A percentile compares a stretch with the other conserved stretches of the same genome.
Evolutionary conservation across 1,140 invertebrate species (phyloP).

Genomic region (Monochamus saltuarius): DNA sequence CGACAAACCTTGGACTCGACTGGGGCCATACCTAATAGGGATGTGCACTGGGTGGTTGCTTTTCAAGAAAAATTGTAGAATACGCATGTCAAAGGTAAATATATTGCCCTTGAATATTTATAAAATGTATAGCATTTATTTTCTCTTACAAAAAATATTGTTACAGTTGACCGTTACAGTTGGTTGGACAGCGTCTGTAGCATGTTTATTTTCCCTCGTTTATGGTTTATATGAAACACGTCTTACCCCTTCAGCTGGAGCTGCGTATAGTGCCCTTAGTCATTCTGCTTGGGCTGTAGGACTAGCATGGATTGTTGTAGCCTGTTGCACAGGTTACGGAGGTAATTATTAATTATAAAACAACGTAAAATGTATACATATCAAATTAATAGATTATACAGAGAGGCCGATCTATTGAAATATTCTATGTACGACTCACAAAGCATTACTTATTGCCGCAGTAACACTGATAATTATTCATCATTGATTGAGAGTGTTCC

Average conservation of each 20-base stretch:
- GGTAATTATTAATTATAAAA: slow-evolving; percentile 54
- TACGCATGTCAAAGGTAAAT: slow-evolving; percentile 72
- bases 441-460: too few species aligned
- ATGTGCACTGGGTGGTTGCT: slow-evolving; percentile 81
- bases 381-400: too few species aligned
- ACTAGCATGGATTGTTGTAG: slow-evolving; percentile 83
- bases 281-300: slow-evolving; percentile 82
- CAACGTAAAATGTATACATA: background rate
- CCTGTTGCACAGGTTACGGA: slow-evolving; percentile 85
- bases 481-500: too few species aligned
- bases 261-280: slow-evolving; percentile 80
- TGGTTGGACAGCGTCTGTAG: slow-evolving; percentile 68
- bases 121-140: slow-evolving; percentile 5
- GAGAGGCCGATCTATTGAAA: too few species aligned
- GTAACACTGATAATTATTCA: too few species aligned
- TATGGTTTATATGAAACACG: slow-evolving; percentile 75
- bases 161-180: slow-evolving; percentile 62
- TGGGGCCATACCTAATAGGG: slow-evolving; percentile 79
- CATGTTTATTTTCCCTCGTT: slow-evolving; percentile 67
- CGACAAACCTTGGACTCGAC: slow-evolving; percentile 82
- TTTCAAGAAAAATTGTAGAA: slow-evolving; percentile 79
- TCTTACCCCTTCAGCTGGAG: slow-evolving; percentile 66
- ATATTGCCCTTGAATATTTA: too few species aligned
- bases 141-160: slow-evolving; percentile 12
- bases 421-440: too few species aligned